Evolutionary conservation across 2,797 vertebrate species (phyloP).

Genomic region (Amazonetta brasiliensis): DNA sequence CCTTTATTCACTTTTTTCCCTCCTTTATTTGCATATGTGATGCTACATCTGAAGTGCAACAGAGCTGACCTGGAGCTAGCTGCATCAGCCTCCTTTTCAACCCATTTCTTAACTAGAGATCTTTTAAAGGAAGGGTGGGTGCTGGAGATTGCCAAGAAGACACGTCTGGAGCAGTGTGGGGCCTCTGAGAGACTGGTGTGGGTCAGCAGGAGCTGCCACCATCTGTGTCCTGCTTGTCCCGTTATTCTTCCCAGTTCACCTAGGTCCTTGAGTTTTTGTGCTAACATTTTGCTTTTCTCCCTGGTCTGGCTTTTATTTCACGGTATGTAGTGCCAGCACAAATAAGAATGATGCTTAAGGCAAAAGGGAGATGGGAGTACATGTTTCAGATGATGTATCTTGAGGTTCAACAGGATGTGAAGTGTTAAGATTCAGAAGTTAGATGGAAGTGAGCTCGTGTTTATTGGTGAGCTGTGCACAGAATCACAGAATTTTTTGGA

Average conservation of each 20-base stretch:
- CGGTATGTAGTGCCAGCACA: neutral
- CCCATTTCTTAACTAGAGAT: neutral
- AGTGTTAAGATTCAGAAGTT: neutral
- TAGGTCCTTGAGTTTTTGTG: neutral
- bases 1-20: neutral
- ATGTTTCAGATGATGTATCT: neutral
- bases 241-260: neutral
- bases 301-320: neutral
- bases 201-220: neutral
- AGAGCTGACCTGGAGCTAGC: neutral
- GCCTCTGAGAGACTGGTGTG: neutral
- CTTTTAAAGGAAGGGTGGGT: neutral
- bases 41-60: neutral
- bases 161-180: accelerated
- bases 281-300: neutral
- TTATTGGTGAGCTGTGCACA: neutral
- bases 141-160: neutral
- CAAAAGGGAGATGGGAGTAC: neutral
- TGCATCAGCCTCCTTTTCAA: neutral
- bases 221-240: neutral
- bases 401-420: neutral
- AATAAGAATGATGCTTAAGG: neutral
- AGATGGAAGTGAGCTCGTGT: accelerated
- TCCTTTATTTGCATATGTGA: neutral
- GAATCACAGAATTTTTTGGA: no score